These are phyloP conservation scores for Synergus umbraculus DNA, from an alignment of 2,888 invertebrate genomes.

Conservation along the genomic window DNA sequence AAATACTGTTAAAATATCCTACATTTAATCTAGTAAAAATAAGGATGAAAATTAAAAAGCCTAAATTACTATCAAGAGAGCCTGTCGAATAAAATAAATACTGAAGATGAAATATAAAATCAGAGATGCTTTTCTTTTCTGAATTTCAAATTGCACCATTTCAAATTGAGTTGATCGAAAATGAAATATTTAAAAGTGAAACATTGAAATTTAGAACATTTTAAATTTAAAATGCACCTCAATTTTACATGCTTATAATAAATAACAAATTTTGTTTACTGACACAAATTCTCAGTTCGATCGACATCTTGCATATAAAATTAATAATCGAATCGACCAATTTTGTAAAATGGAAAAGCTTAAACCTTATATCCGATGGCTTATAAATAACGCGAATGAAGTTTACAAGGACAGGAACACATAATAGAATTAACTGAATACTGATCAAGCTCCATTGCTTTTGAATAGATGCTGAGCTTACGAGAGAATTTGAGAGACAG, in stretches of 20 bases:
- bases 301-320: neutral
- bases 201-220: too few species aligned
- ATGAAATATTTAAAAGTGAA: too few species aligned
- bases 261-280: too few species aligned
- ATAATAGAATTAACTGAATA: constrained; percentile 26
- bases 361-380: neutral
- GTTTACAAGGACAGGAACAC: constrained; percentile 20
- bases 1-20: neutral
- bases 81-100: neutral
- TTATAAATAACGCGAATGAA: constrained; percentile 27
- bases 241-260: too few species aligned
- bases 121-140: neutral
- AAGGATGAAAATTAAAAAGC: neutral
- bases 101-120: neutral
- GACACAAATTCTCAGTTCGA: neutral
- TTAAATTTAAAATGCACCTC: too few species aligned
- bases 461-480: constrained; percentile 1
- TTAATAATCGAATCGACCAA: neutral
- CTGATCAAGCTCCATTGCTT: constrained; percentile 19
- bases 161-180: neutral
- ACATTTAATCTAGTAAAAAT: neutral
- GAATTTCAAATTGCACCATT: neutral
- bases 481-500: neutral
- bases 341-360: constrained; percentile 18
- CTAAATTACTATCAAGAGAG: neutral